phyloP scores from a whole-genome alignment of 2,113 vertebrate species.

The Syrrhaptes paradoxus region DNA sequence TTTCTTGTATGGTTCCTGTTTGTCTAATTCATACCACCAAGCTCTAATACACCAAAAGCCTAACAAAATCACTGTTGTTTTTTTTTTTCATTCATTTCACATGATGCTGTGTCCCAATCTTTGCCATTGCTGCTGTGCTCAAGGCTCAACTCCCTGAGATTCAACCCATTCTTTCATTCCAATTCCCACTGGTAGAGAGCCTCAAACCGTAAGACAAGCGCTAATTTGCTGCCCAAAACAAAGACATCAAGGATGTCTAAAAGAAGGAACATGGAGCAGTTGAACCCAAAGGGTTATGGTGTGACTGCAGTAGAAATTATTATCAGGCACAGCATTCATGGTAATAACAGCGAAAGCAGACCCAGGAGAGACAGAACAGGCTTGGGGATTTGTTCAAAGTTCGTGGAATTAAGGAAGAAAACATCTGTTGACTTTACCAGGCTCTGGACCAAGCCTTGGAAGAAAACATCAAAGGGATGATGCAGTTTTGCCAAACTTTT shows the following conservation, averaged over 20 bases:
- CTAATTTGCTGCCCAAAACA: not conserved
- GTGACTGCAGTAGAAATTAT: not conserved
- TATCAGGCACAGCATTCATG: not conserved
- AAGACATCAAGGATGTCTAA: not conserved
- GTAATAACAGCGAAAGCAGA: not conserved
- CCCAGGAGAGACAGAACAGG: not conserved
- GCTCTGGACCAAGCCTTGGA: not conserved
- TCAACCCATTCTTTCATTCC: not conserved
- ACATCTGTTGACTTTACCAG: not conserved
- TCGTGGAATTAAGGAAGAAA: not conserved
- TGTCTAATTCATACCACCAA: not conserved
- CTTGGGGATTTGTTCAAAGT: not conserved
- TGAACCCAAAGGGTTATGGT: not conserved
- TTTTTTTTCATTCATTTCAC: not conserved
- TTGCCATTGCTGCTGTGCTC: not conserved
- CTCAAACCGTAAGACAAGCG: not conserved
- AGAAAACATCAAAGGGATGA: not conserved
- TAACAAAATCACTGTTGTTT: fast-evolving
- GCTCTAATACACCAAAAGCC: not conserved
- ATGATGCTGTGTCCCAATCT: not conserved
- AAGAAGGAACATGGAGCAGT: not conserved
- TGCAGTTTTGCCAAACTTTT: not conserved
- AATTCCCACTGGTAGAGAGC: not conserved
- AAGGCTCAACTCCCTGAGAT: not conserved
- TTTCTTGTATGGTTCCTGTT: not conserved